phyloP scores from a whole-genome alignment of 2,888 invertebrate species.

The Drymonia ruficornis region DNA sequence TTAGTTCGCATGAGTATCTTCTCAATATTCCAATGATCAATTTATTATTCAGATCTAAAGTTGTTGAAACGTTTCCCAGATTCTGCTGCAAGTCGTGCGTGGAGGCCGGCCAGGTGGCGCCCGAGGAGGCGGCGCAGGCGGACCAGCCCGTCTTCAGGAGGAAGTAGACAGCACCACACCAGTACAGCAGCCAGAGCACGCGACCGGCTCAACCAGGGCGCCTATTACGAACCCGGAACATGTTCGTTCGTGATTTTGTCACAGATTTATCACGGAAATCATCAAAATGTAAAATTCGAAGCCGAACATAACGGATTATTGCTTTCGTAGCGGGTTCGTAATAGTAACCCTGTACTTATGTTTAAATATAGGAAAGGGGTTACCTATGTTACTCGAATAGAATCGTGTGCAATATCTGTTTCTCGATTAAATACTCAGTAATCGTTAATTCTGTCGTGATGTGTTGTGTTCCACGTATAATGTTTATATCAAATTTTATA shows the following conservation, averaged over 20 bases:
- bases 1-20: too few species aligned
- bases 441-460: background rate
- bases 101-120: constrained; percentile 90
- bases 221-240: too few species aligned
- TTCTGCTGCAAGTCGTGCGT: constrained; percentile 98
- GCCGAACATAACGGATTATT: too few species aligned
- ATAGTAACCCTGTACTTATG: too few species aligned
- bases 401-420: background rate
- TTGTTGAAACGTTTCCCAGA: constrained; percentile 49
- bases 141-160: constrained; percentile 53
- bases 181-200: constrained; percentile 17
- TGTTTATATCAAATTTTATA: background rate
- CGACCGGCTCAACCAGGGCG: constrained; percentile 22
- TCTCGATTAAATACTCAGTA: background rate
- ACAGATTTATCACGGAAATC: too few species aligned
- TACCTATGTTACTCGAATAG: background rate
- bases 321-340: too few species aligned
- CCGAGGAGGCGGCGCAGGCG: constrained; percentile 55
- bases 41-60: too few species aligned
- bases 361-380: background rate
- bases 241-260: too few species aligned
- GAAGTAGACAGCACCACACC: constrained; percentile 40
- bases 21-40: too few species aligned
- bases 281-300: too few species aligned
- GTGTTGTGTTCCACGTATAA: background rate